Percentiles rank a stretch among this genome's conserved stretches.
phyloP scores from a whole-genome alignment of 2,888 invertebrate genomes.

The Ecdyonurus torrentis region DNA sequence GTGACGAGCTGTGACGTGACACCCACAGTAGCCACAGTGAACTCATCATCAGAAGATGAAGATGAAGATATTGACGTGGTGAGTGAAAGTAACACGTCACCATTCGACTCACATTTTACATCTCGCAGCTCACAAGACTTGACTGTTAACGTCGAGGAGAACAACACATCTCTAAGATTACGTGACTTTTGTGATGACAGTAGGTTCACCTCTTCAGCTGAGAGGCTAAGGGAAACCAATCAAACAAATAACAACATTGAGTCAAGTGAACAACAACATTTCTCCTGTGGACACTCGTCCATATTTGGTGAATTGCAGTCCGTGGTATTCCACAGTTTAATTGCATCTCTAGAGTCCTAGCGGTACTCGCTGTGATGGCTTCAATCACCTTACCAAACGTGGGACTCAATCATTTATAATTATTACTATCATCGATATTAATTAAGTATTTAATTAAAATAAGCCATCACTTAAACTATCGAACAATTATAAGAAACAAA shows the following conservation, averaged over 20 bases:
- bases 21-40: not conserved
- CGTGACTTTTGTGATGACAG: not conserved
- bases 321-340: constrained; percentile 39
- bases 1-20: not conserved
- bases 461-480: not conserved
- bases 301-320: constrained; percentile 42
- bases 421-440: not conserved
- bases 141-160: not conserved
- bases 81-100: not conserved
- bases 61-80: not conserved
- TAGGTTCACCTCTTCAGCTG: not conserved
- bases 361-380: constrained; percentile 7
- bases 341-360: constrained; percentile 39
- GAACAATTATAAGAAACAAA: not conserved
- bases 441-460: not conserved
- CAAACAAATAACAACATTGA: not conserved
- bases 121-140: not conserved
- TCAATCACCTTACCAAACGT: not conserved
- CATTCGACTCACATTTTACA: not conserved
- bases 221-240: not conserved
- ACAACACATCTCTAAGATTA: not conserved
- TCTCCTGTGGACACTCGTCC: constrained; percentile 44
- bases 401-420: not conserved
- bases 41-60: not conserved
- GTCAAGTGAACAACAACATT: constrained; percentile 14